Conservation (phyloP, 64 coral and sea anemone genomes). For the Montipora sp. region DNA sequence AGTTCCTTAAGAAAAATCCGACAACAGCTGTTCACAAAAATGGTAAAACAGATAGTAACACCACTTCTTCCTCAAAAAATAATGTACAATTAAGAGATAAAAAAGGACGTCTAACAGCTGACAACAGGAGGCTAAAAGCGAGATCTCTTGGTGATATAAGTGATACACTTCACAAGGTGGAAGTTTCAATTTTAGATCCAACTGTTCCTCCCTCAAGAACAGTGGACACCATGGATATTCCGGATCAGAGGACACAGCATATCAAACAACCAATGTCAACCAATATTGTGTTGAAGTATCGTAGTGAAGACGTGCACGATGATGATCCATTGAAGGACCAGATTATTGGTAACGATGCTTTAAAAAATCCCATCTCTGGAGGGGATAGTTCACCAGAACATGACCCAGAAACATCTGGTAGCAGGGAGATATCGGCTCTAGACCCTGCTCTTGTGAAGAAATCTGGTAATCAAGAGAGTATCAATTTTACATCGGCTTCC, state of each 20-base stretch:
- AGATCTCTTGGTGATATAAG: constrained; percentile 26
- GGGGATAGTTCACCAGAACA: neutral
- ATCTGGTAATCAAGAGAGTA: neutral
- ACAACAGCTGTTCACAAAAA: neutral
- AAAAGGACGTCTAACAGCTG: neutral
- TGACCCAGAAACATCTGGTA: neutral
- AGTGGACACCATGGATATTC: constrained; percentile 48
- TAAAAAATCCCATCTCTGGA: neutral
- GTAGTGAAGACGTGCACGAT: too few relatives aligned
- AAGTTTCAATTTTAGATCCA: constrained; percentile 49
- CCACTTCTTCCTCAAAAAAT: neutral
- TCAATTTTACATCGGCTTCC: neutral
- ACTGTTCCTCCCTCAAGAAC: constrained; percentile 40
- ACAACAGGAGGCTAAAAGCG: constrained; percentile 5
- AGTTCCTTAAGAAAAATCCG: neutral
- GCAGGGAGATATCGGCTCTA: neutral
- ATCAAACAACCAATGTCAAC: constrained; percentile 20
- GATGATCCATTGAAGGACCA: neutral
- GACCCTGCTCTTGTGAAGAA: constrained; percentile 2
- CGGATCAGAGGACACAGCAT: neutral
- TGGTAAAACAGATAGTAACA: neutral
- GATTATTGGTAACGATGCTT: neutral
- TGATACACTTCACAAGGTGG: neutral
- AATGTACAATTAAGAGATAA: constrained; percentile 11
- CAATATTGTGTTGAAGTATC: neutral